Evolutionary conservation across 2,888 invertebrate genomes (phyloP), one percentile per base, ranked within the genome.

Genomic region (Andrena bucephala): DNA sequence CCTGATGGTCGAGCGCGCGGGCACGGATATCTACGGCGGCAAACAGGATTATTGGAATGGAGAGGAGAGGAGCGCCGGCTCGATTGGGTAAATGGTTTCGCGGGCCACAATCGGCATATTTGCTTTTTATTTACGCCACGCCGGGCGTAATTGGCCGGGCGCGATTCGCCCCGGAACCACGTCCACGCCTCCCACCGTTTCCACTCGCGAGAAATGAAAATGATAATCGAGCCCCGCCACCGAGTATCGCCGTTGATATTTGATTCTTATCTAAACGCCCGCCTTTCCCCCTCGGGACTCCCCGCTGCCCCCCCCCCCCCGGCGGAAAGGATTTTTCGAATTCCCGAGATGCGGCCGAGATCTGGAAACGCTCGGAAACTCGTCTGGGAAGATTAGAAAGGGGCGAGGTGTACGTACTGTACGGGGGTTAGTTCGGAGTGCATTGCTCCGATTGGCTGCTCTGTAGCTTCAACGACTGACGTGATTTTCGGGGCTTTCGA

Each of bases 61-160:
- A 75, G 83, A 77, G 77, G 74, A 75, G 72, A 76, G 76, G 20
- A 20, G 42, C 42, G 29, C 16, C 59, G 31, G 75, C 36, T 62
- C 59, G 71, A 86, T 85, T 81, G 81, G 72, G 54, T 77, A 81
- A 80, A 77, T 67, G 77, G 72, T 79, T 81, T 83, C 69, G 77
- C 69, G 48, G 57, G 71, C 74, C 74, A 72, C 78, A 76, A 86
- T 78, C 81, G 78, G 76, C 63, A 69, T 82, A 83, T 86, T 87
- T 86, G 81, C 78, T 86, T 87, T 85, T 79, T 86, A 87, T 87
- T 86, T 83, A 75, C 81, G 75, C 75, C 74, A 73, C 57, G 65
- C 24, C 65, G 68, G 68, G 70, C 67, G 68, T 83, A 86, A 87
- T 85, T 81, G 77, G 67, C 52, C 27, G 52, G 27, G 66, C 67